phyloP scores from a whole-genome alignment of 2,888 invertebrate genomes.

The Eledone cirrhosa region DNA sequence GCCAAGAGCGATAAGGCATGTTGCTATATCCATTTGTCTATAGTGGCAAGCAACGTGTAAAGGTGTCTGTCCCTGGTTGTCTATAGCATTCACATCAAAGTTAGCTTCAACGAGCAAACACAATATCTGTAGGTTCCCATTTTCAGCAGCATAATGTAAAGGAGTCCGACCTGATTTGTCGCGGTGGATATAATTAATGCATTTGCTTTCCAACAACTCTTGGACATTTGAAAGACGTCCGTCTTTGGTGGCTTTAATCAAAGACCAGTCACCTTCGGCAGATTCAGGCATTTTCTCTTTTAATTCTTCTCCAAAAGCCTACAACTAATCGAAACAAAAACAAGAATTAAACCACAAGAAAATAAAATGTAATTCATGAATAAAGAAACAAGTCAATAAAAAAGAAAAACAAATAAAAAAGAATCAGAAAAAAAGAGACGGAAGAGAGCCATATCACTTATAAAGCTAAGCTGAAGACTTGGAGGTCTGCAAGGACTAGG shows the following conservation, averaged over 20 bases:
- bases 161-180: slow-evolving; percentile 51
- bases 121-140: slow-evolving; percentile 49
- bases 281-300: slow-evolving; percentile 33
- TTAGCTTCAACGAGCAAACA: slow-evolving; percentile 46
- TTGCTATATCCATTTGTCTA: slow-evolving; percentile 50
- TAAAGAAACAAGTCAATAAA: no score
- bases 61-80: slow-evolving; percentile 52
- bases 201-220: slow-evolving; percentile 40
- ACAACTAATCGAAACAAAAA: slow-evolving; percentile 8
- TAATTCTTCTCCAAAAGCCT: neutral
- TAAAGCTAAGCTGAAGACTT: no score
- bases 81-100: slow-evolving; percentile 48
- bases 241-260: slow-evolving; percentile 52
- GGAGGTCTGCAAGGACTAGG: no score
- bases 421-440: no score
- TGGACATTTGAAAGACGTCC: slow-evolving; percentile 50
- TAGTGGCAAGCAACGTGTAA: slow-evolving; percentile 56
- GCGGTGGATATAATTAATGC: slow-evolving; percentile 33
- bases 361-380: no score
- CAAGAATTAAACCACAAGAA: neutral
- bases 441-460: no score
- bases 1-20: slow-evolving; percentile 48
- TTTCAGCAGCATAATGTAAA: slow-evolving; percentile 57
- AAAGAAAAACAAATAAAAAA: no score
- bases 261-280: slow-evolving; percentile 41